Evolutionary conservation across 2,888 invertebrate genomes (phyloP), one percentile per base, ranked within the genome.

Genomic region (Altica lythri): DNA sequence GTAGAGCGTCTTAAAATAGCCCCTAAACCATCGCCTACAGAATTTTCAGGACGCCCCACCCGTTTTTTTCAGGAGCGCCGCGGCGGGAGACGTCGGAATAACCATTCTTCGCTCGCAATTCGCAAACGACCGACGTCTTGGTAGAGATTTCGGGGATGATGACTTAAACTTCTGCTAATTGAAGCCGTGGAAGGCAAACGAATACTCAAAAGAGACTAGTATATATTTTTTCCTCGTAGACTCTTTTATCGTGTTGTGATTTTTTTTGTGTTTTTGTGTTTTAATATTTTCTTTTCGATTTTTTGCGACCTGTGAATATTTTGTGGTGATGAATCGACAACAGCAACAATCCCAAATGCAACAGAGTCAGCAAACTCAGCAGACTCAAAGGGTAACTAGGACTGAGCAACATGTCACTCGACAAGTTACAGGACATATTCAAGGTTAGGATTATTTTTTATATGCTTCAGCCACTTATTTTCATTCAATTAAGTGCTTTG

Each of bases 41-140:
- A 60, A 34, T 49, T 47, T 49, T 48, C 46, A 30, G 53, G 35
- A 29, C 53, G 53, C 57, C 57, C 55, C 46, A 52, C 67, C 27
- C 22, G 40, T 40, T 22, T 22, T 32, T 42, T 50, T 45, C 56
- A 52, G 57, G 53, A 59, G 61, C 67, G 65, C 65, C 70, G 61
- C 72, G 63, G 72, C 68, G 69, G 72, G 73, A 74, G 75, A 73
- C 70, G 68, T 55, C 58, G 63, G 67, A 62, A 61, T 62, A 61
- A 66, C 66, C 86, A 88, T 87, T 88, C 87, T 87, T 88, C 88
- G 88, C 88, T 88, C 86, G 86, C 88, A 86, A 88, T 88, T 88
- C 87, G 88, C 88, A 89, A 89, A 89, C 90, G 90, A 90, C 88
- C 90, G 90, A 90, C 90, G 90, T 90, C 90, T 90, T 89, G 88